A percentile compares a stretch with the other conserved stretches of the same genome.
Evolutionary conservation across 2,797 vertebrate genomes (phyloP).

Genomic region (Pitangus sulphuratus): DNA sequence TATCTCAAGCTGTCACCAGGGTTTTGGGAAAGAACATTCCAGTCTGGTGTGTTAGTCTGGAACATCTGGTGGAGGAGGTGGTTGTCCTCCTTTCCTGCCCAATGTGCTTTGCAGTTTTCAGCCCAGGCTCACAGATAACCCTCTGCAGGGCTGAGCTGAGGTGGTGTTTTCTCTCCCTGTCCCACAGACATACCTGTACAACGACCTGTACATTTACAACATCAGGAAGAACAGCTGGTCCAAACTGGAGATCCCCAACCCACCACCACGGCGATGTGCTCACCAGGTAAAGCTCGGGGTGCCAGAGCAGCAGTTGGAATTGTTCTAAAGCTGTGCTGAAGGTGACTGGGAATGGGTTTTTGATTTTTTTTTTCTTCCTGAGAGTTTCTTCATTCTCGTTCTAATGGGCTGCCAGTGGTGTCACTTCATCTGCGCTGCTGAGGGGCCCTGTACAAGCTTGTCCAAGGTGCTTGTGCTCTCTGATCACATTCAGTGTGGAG

Average conservation of each 20-base stretch:
- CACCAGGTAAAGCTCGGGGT: constrained; percentile 86
- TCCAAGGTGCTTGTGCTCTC: background rate
- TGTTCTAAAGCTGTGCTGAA: rapidly evolving
- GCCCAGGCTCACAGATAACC: background rate
- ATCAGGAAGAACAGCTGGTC: constrained; percentile 92
- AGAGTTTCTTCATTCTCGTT: background rate
- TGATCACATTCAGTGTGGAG: background rate
- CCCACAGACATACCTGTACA: constrained; percentile 89
- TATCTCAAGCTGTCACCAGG: background rate
- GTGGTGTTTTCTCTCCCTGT: background rate
- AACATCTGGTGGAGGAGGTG: background rate
- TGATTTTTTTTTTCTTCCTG: rapidly evolving
- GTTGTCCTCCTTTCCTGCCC: background rate
- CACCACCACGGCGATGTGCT: constrained; percentile 90
- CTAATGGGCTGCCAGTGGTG: background rate
- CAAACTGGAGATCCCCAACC: constrained; percentile 88
- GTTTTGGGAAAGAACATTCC: background rate
- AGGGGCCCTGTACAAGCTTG: background rate
- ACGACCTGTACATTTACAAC: constrained; percentile 91
- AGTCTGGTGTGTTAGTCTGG: background rate
- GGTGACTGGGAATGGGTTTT: background rate
- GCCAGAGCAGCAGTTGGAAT: background rate
- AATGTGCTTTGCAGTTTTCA: rapidly evolving
- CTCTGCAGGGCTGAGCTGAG: background rate
- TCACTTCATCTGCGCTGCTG: background rate